Evolutionary conservation across 2,797 vertebrate species (phyloP), one percentile per base, ranked within the genome.

Genomic region (Heliangelus exortis): DNA sequence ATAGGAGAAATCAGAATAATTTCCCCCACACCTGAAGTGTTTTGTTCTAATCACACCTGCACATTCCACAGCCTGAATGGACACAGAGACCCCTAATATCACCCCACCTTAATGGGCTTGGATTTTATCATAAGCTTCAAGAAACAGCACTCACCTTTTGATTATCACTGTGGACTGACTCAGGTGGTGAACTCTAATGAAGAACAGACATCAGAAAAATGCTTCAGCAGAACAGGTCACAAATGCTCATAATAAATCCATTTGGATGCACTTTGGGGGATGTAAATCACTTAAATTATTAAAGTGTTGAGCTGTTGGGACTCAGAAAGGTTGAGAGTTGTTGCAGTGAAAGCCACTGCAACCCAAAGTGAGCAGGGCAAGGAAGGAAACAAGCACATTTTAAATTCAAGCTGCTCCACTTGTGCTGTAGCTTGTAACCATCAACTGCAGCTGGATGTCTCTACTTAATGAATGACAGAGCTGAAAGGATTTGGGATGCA

Each of bases 251-350:
- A 94, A 94, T 87, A 95, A 97, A 93, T 83, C 87, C 81, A 45
- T 34, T 92, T 47, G 22, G 78, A 69, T 89, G 78, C 83, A 84
- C 90, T 96, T 96, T 84, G 84, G 93, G 93, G 87, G 95, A 89
- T 58, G 87, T 86, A 96, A 97, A 97, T 79, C 86, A 68, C 68
- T 83, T 97, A 89, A 97, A 97, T 97, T 97, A 97, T 98, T 97
- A 88, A 97, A 87, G 92, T 76, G 76, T 92, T 2, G 39, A 91
- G 84, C 93, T 96, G 91, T n/a, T 69, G 53, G 87, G 95, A 95
- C 83, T 92, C 4, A 0, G 58, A 90, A 91, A 96, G 94, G 90
- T 84, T 93, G 89, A 87, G 69, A 89, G 72, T 84, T 94, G 88
- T 28, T 87, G 47, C 66, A 48, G 41, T 11, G 20, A 97, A 95